A percentile compares a stretch with the other conserved stretches of the same genome.
Evolutionary conservation across 2,888 invertebrate genomes (phyloP).

Genomic region (Hololepta plana): DNA sequence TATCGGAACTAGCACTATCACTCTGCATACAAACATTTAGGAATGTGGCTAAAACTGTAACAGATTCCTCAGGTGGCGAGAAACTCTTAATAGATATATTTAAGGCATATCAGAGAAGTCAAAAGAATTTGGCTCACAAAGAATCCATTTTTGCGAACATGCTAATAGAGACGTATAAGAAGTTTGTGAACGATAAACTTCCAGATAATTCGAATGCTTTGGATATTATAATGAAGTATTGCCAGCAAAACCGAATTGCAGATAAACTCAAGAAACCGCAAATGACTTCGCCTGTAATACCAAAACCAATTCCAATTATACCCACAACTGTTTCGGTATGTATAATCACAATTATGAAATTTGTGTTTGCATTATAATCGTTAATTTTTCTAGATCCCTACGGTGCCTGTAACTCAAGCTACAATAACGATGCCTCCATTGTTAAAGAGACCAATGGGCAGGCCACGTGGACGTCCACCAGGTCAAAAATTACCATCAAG

Average conservation of each 20-base stretch:
- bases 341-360: too few relatives aligned
- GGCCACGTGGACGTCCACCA: constrained; percentile 33
- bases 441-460: constrained; percentile 21
- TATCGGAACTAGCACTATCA: constrained; percentile 62
- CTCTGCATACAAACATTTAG: constrained; percentile 53
- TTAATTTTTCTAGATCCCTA: too few relatives aligned
- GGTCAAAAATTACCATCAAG: constrained; percentile 23
- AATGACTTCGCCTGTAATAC: constrained; percentile 6
- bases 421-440: too few relatives aligned
- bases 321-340: too few relatives aligned
- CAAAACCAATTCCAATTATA: too few relatives aligned
- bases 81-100: constrained; percentile 38
- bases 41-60: constrained; percentile 35
- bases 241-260: constrained; percentile 40
- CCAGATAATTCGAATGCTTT: constrained; percentile 42
- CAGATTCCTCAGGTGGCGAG: constrained; percentile 21
- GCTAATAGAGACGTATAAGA: constrained; percentile 51
- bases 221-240: constrained; percentile 52
- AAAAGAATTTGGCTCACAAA: constrained; percentile 41
- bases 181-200: constrained; percentile 37
- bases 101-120: constrained; percentile 48
- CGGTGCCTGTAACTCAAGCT: too few relatives aligned
- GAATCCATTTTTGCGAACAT: constrained; percentile 42
- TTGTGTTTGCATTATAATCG: too few relatives aligned
- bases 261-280: constrained; percentile 31